Conservation (phyloP, 1,140 invertebrate genomes). For the Archivesica marissinica region DNA sequence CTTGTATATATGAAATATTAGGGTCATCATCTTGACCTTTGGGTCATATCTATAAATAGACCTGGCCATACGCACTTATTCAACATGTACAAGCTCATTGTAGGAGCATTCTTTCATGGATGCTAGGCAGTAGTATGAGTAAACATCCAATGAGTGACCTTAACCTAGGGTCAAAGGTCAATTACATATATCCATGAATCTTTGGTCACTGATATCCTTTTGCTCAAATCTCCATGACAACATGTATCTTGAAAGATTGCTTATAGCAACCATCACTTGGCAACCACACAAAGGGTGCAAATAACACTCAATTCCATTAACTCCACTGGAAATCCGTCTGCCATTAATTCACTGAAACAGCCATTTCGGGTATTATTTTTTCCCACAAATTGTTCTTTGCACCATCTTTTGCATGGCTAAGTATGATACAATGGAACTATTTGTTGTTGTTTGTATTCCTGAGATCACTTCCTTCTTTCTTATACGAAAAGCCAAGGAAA, state of each 20-base stretch:
- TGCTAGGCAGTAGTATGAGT: slow-evolving; percentile 17
- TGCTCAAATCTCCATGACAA: neutral
- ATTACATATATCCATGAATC: neutral
- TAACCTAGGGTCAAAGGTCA: slow-evolving; percentile 2
- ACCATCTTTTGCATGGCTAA: neutral
- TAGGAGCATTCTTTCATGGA: slow-evolving; percentile 9
- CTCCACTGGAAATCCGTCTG: neutral
- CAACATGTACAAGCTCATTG: neutral
- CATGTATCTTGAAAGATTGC: neutral
- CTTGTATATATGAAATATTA: slow-evolving; percentile 44
- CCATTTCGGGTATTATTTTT: neutral
- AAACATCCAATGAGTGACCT: neutral
- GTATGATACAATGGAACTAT: neutral
- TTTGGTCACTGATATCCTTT: neutral
- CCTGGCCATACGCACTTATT: neutral
- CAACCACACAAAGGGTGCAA: neutral
- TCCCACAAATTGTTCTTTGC: neutral
- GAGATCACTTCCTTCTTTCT: neutral
- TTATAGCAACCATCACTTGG: neutral
- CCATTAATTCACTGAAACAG: neutral
- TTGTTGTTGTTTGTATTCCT: slow-evolving; percentile 4
- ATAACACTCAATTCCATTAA: neutral
- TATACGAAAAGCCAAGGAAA: neutral
- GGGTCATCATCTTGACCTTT: neutral
- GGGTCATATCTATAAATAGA: neutral